Evolutionary conservation across 1,140 invertebrate genomes (phyloP).

Genomic region (Meloidogyne hapla): DNA sequence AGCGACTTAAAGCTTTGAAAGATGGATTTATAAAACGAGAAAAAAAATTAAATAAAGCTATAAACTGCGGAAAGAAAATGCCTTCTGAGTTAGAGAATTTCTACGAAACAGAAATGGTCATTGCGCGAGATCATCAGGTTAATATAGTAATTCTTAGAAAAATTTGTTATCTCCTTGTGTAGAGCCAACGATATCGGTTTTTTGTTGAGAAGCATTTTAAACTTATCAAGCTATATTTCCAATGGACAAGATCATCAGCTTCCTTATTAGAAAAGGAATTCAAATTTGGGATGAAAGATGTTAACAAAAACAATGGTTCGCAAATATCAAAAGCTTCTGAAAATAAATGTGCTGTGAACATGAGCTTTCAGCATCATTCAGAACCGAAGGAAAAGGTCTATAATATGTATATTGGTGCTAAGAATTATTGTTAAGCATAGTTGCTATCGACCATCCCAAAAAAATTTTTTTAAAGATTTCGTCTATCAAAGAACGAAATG

Average conservation of each 20-base stretch:
- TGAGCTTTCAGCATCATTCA: not conserved
- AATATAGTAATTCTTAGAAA: not conserved
- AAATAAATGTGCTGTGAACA: not conserved
- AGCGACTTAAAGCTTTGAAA: slow-evolving; percentile 7
- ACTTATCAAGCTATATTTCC: slow-evolving; percentile 3
- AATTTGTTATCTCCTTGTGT: too few species aligned
- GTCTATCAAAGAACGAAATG: not conserved
- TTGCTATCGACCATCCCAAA: too few species aligned
- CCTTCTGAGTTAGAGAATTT: not conserved
- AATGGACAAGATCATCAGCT: slow-evolving; percentile 6
- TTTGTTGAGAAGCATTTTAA: slow-evolving; percentile 24
- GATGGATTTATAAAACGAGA: slow-evolving; percentile 12
- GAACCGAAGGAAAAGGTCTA: too few species aligned
- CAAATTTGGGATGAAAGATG: not conserved
- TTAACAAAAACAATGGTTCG: not conserved
- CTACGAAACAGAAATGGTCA: slow-evolving; percentile 18
- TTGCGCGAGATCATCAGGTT: slow-evolving; percentile 20
- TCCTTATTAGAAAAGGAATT: slow-evolving; percentile 9
- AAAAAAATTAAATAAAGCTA: not conserved
- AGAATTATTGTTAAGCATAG: too few species aligned
- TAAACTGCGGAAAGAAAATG: not conserved
- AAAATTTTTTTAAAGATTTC: not conserved
- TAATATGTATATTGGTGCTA: too few species aligned
- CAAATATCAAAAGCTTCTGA: not conserved
- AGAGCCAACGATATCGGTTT: slow-evolving; percentile 24